These are phyloP conservation scores for Notodonta ziczac DNA, from an alignment of 2,888 invertebrate genomes.

Conservation along the genomic window DNA sequence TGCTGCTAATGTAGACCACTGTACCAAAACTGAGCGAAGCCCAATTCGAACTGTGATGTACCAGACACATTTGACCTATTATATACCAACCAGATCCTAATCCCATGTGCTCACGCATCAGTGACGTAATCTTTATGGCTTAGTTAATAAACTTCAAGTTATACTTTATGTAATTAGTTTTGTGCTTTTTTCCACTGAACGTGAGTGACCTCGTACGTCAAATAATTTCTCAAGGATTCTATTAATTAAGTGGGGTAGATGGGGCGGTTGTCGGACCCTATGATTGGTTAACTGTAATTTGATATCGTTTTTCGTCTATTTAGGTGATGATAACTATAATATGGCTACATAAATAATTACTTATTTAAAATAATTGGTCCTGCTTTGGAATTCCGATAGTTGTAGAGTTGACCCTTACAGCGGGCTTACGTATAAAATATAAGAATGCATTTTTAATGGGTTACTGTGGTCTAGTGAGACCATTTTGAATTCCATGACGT, in stretches of 20 bases:
- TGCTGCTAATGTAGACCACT: slow-evolving; percentile 25
- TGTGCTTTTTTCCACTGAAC: slow-evolving; percentile 50
- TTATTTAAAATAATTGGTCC: no score
- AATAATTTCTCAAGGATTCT: slow-evolving; percentile 59
- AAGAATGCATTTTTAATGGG: no score
- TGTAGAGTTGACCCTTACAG: no score
- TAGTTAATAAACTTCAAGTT: slow-evolving; percentile 54
- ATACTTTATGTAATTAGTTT: slow-evolving; percentile 68
- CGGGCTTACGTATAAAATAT: no score
- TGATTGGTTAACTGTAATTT: neutral
- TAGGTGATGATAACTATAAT: no score
- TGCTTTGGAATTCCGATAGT: no score
- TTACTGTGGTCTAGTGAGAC: no score
- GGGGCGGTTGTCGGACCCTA: slow-evolving; percentile 15
- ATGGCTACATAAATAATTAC: no score
- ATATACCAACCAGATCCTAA: slow-evolving; percentile 70
- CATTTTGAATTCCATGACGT: no score
- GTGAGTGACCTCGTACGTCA: slow-evolving; percentile 71
- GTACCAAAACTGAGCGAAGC: slow-evolving; percentile 46
- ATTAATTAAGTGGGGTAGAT: slow-evolving; percentile 48
- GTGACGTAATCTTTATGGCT: slow-evolving; percentile 65
- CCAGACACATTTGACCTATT: slow-evolving; percentile 60
- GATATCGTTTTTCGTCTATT: no score
- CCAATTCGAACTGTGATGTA: slow-evolving; percentile 55
- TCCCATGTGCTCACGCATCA: slow-evolving; percentile 63